Percentiles rank a stretch among this genome's conserved stretches.
Evolutionary conservation across 2,888 invertebrate species (phyloP).

Genomic region (Leptarthrus brevirostris): DNA sequence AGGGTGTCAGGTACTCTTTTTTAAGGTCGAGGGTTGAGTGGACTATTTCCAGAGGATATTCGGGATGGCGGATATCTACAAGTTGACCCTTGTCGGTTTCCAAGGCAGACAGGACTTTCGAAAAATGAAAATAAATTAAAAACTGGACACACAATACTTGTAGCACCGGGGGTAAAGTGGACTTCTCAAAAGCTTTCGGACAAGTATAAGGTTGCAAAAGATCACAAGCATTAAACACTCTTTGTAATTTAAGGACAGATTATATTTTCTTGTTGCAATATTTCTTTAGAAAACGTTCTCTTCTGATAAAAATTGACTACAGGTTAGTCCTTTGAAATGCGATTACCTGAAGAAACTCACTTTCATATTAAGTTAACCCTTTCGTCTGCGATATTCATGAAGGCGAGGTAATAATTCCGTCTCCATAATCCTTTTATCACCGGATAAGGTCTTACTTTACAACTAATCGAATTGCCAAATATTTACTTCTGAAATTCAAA

Average conservation of each 20-base stretch:
- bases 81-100: not conserved
- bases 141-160: not conserved
- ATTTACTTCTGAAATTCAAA: constrained; percentile 33
- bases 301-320: too few species aligned
- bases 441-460: not conserved
- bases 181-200: too few species aligned
- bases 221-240: too few species aligned
- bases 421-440: constrained; percentile 30
- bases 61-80: not conserved
- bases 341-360: not conserved
- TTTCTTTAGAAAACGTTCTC: too few species aligned
- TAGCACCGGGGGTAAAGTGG: not conserved
- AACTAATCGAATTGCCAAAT: constrained; percentile 35
- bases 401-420: constrained; percentile 17
- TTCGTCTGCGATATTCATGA: not conserved
- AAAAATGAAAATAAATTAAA: not conserved
- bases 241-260: too few species aligned
- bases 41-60: not conserved
- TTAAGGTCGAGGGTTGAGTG: not conserved
- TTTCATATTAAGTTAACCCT: not conserved
- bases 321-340: too few species aligned
- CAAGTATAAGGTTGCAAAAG: too few species aligned
- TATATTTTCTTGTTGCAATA: too few species aligned
- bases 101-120: not conserved
- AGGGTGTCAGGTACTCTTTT: constrained; percentile 34